These are phyloP conservation scores for Lithosia quadra DNA, from an alignment of 2,888 invertebrate genomes.

Conservation along the genomic window DNA sequence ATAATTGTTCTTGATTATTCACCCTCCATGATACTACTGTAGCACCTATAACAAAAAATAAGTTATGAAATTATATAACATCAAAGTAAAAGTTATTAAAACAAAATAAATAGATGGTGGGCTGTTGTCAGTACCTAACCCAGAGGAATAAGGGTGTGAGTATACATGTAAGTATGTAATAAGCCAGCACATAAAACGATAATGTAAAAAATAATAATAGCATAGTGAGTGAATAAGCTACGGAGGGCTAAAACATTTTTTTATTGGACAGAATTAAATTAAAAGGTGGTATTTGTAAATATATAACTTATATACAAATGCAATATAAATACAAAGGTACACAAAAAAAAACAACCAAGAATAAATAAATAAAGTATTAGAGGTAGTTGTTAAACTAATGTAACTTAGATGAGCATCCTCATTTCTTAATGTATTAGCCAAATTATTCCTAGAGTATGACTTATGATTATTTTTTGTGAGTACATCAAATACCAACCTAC, in stretches of 20 bases:
- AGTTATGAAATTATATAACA: conserved; percentile 1
- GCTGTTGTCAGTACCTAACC: too few species aligned
- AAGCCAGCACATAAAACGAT: not conserved
- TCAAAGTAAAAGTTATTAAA: too few species aligned
- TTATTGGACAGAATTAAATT: not conserved
- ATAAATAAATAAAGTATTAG: not conserved
- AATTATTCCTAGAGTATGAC: conserved; percentile 61
- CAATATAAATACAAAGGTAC: not conserved
- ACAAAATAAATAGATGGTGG: too few species aligned
- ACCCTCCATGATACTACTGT: conserved; percentile 98
- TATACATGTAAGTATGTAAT: not conserved
- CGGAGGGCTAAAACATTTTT: not conserved
- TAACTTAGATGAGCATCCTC: conserved; percentile 31
- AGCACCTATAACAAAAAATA: conserved; percentile 90
- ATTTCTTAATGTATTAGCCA: conserved; percentile 49
- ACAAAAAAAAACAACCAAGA: not conserved
- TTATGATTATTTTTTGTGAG: conserved; percentile 81
- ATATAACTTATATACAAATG: not conserved
- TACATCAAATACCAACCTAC: conserved; percentile 86
- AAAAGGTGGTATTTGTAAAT: not conserved
- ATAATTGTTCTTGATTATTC: conserved; percentile 98
- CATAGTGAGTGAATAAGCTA: not conserved
- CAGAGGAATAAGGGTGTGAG: too few species aligned
- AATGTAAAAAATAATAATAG: not conserved
- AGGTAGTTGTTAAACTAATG: conserved; percentile 9